Base-by-base conservation (phyloP, 2,797 vertebrate genomes). In the Microctenopoma stevenorrisi region DNA sequence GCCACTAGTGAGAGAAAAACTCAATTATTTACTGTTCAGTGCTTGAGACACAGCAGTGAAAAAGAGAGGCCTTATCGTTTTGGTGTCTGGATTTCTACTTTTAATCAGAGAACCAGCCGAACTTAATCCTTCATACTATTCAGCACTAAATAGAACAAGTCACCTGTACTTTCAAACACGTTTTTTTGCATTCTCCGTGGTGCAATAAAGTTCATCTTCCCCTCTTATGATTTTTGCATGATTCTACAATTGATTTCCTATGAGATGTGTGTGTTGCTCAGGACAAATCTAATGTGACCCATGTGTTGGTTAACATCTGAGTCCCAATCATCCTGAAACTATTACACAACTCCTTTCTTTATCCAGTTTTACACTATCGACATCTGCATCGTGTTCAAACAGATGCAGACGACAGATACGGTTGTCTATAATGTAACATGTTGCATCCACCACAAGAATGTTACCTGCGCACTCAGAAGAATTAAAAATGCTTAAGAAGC, bases 321-420 rank as follows among this genome's bases (percentile, higher is more conserved):
- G 53, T 30, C 54, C 60, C 30, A 8, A 71, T 74, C 61, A 44
- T 81, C 69, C 82, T 82, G 48, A 80, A 71, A 68, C 18, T 49
- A 48, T 91, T 93, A 66, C 88, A 68, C 78, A 91, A 91, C 63
- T 37, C 65, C 33, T 69, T 61, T 55, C 62, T 76, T 85, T 72
- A 77, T 86, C 59, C 74, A 22, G 26, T 52, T 78, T 86, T 54
- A 69, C 73, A 89, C 89, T 71, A 72, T 86, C 74, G 63, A 85
- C 86, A 92, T 89, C 86, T 88, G 88, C 78, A 72, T 74, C 63
- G 50, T 81, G 83, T 72, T 83, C 28, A 1, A 72, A 89, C 72
- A 75, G 68, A 35, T 35, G 33, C 33, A 35, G 7, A 35, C 33
- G 9, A 35, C 33, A 35, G 33, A 35, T 80, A 81, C 68, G 83